Conservation (phyloP, 2,113 vertebrate genomes). For the Phalacrocorax pelagicus region DNA sequence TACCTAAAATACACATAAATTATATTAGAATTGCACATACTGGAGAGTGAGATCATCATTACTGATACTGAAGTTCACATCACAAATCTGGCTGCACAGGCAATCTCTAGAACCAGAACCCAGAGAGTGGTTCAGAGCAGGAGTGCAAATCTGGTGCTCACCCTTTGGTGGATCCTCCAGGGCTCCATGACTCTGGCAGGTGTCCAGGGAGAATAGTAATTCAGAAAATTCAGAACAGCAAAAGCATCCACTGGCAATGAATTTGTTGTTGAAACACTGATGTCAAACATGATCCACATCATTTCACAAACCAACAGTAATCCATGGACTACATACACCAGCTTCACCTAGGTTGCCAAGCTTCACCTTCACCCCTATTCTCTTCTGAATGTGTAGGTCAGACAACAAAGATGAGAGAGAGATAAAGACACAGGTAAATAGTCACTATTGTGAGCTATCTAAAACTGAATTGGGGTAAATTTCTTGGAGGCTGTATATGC, state of each 20-base stretch:
- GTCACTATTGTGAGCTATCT: neutral
- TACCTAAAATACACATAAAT: neutral
- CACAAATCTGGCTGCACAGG: neutral
- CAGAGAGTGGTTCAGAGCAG: neutral
- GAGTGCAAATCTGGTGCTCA: neutral
- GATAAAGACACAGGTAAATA: neutral
- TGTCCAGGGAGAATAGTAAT: neutral
- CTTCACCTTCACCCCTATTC: neutral
- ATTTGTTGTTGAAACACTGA: neutral
- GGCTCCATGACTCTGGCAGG: neutral
- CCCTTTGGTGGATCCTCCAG: neutral
- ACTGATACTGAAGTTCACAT: neutral
- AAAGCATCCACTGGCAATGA: neutral
- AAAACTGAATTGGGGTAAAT: neutral
- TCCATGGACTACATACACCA: neutral
- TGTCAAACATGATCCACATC: neutral
- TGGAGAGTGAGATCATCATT: neutral
- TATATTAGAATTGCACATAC: neutral
- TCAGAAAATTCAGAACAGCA: neutral
- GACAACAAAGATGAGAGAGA: neutral
- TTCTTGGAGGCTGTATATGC: neutral
- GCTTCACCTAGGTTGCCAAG: neutral
- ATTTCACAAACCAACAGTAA: neutral
- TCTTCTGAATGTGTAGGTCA: neutral
- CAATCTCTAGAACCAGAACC: neutral